phyloP scores from a whole-genome alignment of 2,888 invertebrate species.

The Cylindroiulus punctatus region DNA sequence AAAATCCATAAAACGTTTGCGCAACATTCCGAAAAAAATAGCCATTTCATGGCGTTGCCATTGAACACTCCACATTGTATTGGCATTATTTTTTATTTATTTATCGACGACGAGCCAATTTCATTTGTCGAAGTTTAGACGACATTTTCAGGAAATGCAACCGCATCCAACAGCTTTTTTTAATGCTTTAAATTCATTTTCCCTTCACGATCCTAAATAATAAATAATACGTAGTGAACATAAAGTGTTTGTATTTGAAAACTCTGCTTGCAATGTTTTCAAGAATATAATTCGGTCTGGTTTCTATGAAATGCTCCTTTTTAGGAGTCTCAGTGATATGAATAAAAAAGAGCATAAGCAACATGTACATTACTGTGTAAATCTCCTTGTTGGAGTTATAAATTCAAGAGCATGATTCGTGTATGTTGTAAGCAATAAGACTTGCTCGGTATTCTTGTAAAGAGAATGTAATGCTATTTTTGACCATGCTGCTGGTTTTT shows the following conservation, averaged over 20 bases:
- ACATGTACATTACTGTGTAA: no score
- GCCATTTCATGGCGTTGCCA: neutral
- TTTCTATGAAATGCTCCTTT: neutral
- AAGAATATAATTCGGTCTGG: neutral
- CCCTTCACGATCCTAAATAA: neutral
- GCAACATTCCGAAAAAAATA: neutral
- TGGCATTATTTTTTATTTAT: slow-evolving; percentile 34
- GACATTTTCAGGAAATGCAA: neutral
- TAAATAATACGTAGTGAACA: neutral
- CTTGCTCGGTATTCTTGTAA: neutral
- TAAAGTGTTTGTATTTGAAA: neutral
- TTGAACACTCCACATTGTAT: neutral
- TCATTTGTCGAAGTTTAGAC: neutral
- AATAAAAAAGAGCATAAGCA: neutral
- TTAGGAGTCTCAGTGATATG: neutral
- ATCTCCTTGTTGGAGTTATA: neutral
- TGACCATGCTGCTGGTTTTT: neutral
- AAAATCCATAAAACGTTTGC: slow-evolving; percentile 24
- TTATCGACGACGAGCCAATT: slow-evolving; percentile 23
- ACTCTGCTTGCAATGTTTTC: neutral
- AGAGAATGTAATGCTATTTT: neutral
- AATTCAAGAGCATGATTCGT: neutral
- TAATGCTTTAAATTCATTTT: neutral
- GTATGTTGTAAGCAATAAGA: neutral
- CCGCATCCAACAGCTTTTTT: neutral